These are phyloP conservation scores for Tinea pellionella DNA, from an alignment of 2,888 invertebrate genomes.

Conservation along the genomic window DNA sequence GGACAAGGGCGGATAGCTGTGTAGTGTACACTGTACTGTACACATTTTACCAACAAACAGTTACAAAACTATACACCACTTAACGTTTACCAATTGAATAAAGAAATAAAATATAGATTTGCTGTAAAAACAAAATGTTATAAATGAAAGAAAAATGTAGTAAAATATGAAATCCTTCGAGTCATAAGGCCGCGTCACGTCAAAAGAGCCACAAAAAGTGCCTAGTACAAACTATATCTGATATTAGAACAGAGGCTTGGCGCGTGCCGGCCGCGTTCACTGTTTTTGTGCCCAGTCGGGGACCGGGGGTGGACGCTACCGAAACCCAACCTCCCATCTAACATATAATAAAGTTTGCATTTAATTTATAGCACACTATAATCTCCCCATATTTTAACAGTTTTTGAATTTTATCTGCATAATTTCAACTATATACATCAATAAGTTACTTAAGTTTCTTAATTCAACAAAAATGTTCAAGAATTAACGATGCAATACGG, in stretches of 20 bases:
- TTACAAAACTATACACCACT: too few species aligned
- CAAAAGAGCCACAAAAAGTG: slow-evolving; percentile 45
- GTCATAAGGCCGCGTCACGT: slow-evolving; percentile 57
- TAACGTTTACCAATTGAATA: background rate
- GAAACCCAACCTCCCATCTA: background rate
- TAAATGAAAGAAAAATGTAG: background rate
- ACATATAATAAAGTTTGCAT: slow-evolving; percentile 12
- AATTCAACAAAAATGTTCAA: too few species aligned
- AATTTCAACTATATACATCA: background rate
- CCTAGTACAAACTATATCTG: slow-evolving; percentile 61
- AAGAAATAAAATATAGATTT: background rate
- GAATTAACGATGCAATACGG: too few species aligned
- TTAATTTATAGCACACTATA: slow-evolving; percentile 13
- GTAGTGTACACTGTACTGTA: background rate
- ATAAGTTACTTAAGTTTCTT: too few species aligned
- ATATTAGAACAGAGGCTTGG: slow-evolving; percentile 52
- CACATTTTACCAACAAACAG: background rate
- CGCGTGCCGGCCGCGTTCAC: slow-evolving; percentile 41
- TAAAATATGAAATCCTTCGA: slow-evolving; percentile 34
- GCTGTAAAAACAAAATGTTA: background rate
- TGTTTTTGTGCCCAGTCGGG: slow-evolving; percentile 33
- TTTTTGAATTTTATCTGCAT: background rate
- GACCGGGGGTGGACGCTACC: slow-evolving; percentile 17
- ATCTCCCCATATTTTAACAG: slow-evolving; percentile 3
- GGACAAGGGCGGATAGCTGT: slow-evolving; percentile 41